Conservation (phyloP, 2,888 invertebrate genomes). For the Caenorhabditis auriculariae region DNA sequence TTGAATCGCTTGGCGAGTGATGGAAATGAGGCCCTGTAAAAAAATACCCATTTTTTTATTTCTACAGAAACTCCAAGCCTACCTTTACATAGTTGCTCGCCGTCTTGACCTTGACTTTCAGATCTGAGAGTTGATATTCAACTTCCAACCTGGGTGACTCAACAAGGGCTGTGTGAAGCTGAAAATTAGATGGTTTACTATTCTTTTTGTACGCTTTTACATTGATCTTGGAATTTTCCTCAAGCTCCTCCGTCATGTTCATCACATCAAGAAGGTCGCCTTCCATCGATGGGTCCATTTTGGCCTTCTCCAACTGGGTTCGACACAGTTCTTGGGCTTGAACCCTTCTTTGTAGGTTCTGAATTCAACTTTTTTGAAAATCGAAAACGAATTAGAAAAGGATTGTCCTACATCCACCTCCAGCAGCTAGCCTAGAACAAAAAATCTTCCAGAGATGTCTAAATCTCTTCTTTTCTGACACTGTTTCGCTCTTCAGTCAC, state of each 20-base stretch:
- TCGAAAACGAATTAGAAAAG: too few species aligned
- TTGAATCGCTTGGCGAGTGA: slow-evolving; percentile 43
- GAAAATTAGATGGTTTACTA: too few species aligned
- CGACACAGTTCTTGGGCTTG: slow-evolving; percentile 22
- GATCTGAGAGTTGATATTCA: slow-evolving; percentile 45
- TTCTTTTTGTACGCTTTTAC: slow-evolving; percentile 19
- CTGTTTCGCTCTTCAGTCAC: too few species aligned
- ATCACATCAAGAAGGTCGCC: slow-evolving; percentile 31
- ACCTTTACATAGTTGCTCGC: slow-evolving; percentile 39
- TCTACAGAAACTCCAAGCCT: not conserved
- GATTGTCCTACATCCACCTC: too few species aligned
- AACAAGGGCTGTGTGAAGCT: slow-evolving; percentile 52
- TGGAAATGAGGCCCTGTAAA: slow-evolving; percentile 33
- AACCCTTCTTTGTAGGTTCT: slow-evolving; percentile 22
- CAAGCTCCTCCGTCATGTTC: slow-evolving; percentile 42
- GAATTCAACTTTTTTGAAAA: too few species aligned
- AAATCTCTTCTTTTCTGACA: too few species aligned
- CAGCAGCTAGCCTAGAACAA: too few species aligned
- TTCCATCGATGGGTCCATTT: slow-evolving; percentile 25
- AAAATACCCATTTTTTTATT: slow-evolving; percentile 1
- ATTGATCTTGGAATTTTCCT: slow-evolving; percentile 44
- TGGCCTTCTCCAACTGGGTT: slow-evolving; percentile 10
- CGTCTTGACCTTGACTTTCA: slow-evolving; percentile 39
- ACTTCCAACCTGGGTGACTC: slow-evolving; percentile 47
- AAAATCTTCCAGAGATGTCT: too few species aligned